These are phyloP conservation scores for Hippopotamus amphibius DNA, from an alignment of 2,113 vertebrate species.

Conservation along the genomic window DNA sequence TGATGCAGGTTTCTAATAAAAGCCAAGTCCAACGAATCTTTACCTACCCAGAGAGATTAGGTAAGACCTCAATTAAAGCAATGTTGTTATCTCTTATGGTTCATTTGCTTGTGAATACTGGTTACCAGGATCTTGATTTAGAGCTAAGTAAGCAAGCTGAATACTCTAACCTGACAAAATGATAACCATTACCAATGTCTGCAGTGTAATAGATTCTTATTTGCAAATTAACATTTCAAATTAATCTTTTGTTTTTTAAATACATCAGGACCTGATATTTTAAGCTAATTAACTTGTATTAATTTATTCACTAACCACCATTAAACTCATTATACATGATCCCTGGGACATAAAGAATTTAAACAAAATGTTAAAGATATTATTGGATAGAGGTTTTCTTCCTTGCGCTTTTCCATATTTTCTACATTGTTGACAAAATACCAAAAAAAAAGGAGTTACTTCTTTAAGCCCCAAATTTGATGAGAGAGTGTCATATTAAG, in stretches of 20 bases:
- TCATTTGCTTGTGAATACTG: constrained; percentile 3
- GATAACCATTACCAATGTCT: not conserved
- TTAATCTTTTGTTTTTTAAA: not conserved
- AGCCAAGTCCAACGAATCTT: not conserved
- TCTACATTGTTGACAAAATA: not conserved
- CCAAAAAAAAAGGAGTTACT: not conserved
- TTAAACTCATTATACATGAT: not conserved
- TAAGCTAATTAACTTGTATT: not conserved
- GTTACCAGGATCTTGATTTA: not conserved
- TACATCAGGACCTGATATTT: not conserved
- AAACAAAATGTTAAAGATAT: not conserved
- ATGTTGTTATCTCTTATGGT: not conserved
- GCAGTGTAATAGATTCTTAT: not conserved
- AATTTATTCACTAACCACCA: not conserved
- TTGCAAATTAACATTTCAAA: not conserved
- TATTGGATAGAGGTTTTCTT: not conserved
- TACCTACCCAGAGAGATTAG: not conserved
- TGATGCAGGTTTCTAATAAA: constrained; percentile 23
- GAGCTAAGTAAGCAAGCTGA: not conserved
- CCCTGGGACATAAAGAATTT: not conserved
- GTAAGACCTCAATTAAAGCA: constrained; percentile 15
- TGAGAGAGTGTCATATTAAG: not conserved
- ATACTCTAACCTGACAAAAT: not conserved
- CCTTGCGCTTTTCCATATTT: not conserved
- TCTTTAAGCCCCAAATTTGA: not conserved